Conservation (phyloP, 2,888 invertebrate species). For the Ichneumoninae sp. region DNA sequence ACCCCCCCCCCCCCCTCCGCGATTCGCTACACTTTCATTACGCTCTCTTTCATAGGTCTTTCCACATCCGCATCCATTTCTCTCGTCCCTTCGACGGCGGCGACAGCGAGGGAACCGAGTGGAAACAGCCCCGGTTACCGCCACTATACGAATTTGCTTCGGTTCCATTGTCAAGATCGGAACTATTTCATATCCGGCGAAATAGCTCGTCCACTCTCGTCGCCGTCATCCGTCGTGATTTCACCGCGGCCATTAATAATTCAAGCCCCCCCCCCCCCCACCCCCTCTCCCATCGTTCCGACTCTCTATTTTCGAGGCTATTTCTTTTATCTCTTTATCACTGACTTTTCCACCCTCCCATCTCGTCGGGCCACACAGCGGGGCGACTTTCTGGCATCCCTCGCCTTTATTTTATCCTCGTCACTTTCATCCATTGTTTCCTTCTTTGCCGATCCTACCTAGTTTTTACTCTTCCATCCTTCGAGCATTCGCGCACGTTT, state of each 20-base stretch:
- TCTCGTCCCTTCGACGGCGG: conserved; percentile 1
- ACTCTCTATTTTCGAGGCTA: neutral
- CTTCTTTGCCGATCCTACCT: conserved; percentile 7
- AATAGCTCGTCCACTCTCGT: conserved; percentile 10
- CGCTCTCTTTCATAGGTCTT: neutral
- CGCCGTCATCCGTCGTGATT: conserved; percentile 29
- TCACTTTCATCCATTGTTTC: conserved; percentile 7
- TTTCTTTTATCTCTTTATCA: conserved; percentile 10
- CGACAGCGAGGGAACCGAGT: neutral
- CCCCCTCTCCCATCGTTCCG: neutral
- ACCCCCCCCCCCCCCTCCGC: neutral
- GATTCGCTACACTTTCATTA: conserved; percentile 13
- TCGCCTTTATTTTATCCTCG: conserved; percentile 16
- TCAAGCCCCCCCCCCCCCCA: neutral
- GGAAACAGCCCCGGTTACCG: neutral
- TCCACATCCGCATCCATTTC: neutral
- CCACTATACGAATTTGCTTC: conserved; percentile 8
- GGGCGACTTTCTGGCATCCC: neutral
- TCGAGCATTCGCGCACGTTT: neutral
- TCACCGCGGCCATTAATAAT: conserved; percentile 14
- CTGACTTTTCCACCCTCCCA: conserved; percentile 6
- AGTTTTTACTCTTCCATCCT: neutral
- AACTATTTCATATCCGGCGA: conserved; percentile 27
- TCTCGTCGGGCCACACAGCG: neutral
- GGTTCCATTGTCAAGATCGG: conserved; percentile 8